Evolutionary conservation across 2,113 vertebrate species (phyloP).

Genomic region (Cephalopholis sonnerati): DNA sequence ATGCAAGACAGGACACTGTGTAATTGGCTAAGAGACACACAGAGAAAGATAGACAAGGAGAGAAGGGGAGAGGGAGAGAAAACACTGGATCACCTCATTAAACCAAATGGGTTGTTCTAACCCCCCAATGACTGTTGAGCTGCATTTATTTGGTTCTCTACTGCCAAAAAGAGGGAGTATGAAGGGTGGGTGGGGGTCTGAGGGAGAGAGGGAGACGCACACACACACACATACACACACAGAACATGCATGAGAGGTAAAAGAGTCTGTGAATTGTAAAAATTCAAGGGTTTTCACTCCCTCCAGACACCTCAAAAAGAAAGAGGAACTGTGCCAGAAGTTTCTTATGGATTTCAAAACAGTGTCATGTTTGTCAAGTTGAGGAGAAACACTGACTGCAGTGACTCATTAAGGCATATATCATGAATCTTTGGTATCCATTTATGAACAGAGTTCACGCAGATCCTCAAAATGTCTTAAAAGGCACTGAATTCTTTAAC

Average conservation of each 20-base stretch:
- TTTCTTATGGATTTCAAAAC: slow-evolving; percentile 45
- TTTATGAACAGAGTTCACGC: not conserved
- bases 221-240: not conserved
- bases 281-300: slow-evolving; percentile 8
- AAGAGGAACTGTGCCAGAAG: slow-evolving; percentile 20
- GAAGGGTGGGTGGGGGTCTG: slow-evolving; percentile 12
- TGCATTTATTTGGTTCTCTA: slow-evolving; percentile 80
- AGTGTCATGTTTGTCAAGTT: slow-evolving; percentile 5
- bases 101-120: slow-evolving; percentile 72
- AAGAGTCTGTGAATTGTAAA: slow-evolving; percentile 35
- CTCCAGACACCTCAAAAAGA: slow-evolving; percentile 34
- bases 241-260: slow-evolving; percentile 17
- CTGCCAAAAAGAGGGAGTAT: slow-evolving; percentile 69
- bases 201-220: slow-evolving; percentile 8
- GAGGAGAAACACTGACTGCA: slow-evolving; percentile 3
- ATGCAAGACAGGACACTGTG: slow-evolving; percentile 85
- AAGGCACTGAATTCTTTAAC: too few relatives aligned
- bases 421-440: not conserved
- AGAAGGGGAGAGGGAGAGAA: slow-evolving; percentile 63
- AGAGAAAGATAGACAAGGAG: slow-evolving; percentile 58
- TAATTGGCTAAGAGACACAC: slow-evolving; percentile 84
- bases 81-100: slow-evolving; percentile 84
- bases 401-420: not conserved
- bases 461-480: too few relatives aligned
- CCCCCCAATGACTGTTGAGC: slow-evolving; percentile 67